Base-by-base conservation (phyloP, 2,113 vertebrate genomes). In the Steatornis caripensis region DNA sequence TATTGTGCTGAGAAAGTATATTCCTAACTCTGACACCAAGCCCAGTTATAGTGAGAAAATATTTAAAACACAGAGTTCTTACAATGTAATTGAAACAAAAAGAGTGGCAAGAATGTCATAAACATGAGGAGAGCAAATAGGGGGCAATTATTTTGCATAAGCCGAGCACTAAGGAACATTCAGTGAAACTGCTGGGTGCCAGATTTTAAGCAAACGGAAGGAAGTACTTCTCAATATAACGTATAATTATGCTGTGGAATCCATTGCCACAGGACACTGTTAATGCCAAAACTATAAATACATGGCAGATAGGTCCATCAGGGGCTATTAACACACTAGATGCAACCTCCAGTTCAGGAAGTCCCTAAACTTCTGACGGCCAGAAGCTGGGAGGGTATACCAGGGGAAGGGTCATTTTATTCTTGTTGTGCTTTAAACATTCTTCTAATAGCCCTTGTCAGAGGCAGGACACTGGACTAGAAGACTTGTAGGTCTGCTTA, bases 261-360 rank as follows among this genome's bases (percentile, higher is more conserved):
- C 27, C 80, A 43, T 66, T 90, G 80, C 71, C 85, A 88, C 45
- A 69, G 79, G 71, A 72, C 54, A 49, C 29, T 66, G 37, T 36
- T 87, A 92, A 90, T 58, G 55, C 51, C 79, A 90, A 69, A 96
- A 66, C 41, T 89, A 81, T 74, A 81, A 89, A 80, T 90, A 90
- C 6, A 27, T 30, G 58, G 48, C 22, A 70, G 30, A 77, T n/a
- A 58, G 41, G 68, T 81, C 68, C 54, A 24, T 49, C 29, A 77
- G 71, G 83, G n/a, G 15, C 71, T 86, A 54, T 90, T 84, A 93
- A 69, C 20, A 45, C 15, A 64, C 53, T 34, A 74, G 36, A 83
- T 69, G 17, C 29, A 86, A 61, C 29, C 45, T 37, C 24, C 70
- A 80, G 45, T 57, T 90, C 85, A 88, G 75, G 66, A 94, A 80